Percentiles rank a stretch among this genome's conserved stretches.
Evolutionary conservation across 1,140 invertebrate genomes (phyloP).

Genomic region (Tigriopus japonicus): DNA sequence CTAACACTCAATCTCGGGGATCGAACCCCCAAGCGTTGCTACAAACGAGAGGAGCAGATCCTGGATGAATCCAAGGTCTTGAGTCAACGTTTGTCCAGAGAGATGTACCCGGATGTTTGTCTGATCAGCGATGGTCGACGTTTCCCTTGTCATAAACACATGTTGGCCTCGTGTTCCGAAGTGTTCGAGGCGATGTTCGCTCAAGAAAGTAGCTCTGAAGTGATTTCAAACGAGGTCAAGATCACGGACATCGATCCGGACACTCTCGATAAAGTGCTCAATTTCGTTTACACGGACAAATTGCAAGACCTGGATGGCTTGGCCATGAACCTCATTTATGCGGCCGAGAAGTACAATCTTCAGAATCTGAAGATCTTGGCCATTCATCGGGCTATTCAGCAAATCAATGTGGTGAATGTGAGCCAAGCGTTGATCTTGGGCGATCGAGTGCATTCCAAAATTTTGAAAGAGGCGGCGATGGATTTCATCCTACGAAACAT

Average conservation of each 20-base stretch:
- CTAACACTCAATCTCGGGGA: no score
- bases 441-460: constrained; percentile 93
- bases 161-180: constrained; percentile 80
- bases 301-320: constrained; percentile 88
- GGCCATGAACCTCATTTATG: constrained; percentile 88
- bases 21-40: no score
- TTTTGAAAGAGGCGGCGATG: constrained; percentile 93
- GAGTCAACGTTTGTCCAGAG: no score
- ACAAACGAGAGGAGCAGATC: no score
- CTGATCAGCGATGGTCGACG: constrained; percentile 73
- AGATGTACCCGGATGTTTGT: constrained; percentile 53
- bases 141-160: constrained; percentile 93
- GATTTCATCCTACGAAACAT: constrained; percentile 96
- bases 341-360: constrained; percentile 92
- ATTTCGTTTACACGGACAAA: constrained; percentile 95
- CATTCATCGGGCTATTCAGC: constrained; percentile 88
- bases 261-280: constrained; percentile 85
- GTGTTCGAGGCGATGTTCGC: constrained; percentile 88
- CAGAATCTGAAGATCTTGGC: constrained; percentile 98
- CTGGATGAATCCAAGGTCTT: no score
- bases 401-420: constrained; percentile 84
- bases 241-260: constrained; percentile 93
- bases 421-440: constrained; percentile 92
- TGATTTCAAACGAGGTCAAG: constrained; percentile 86
- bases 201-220: constrained; percentile 77